A percentile compares a stretch with the other conserved stretches of the same genome.
These are phyloP conservation scores for Salvator merianae DNA, from an alignment of 2,113 vertebrate genomes.

Conservation along the genomic window DNA sequence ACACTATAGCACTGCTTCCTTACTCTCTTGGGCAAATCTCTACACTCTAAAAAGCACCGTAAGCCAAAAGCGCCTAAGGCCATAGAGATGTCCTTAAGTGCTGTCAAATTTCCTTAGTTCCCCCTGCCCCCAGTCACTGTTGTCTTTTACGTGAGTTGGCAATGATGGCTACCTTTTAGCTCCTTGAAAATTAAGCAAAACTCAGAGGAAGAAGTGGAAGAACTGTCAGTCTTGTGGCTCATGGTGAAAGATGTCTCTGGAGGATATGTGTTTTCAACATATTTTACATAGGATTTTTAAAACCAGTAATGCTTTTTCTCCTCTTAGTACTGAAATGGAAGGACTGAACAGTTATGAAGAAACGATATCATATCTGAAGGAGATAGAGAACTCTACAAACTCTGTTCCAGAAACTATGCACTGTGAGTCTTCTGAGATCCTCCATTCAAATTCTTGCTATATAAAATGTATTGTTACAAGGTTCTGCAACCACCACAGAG, in stretches of 20 bases:
- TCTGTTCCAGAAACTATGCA: conserved; percentile 59
- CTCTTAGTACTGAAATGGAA: conserved; percentile 68
- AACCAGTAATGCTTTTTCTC: conserved; percentile 5
- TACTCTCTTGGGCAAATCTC: too few relatives aligned
- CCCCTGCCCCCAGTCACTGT: too few relatives aligned
- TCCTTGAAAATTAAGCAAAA: too few relatives aligned
- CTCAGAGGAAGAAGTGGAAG: too few relatives aligned
- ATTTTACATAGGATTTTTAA: neutral
- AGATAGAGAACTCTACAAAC: conserved; percentile 57
- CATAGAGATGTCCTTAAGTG: too few relatives aligned
- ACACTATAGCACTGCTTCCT: too few relatives aligned
- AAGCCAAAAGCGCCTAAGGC: too few relatives aligned
- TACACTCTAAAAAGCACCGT: too few relatives aligned
- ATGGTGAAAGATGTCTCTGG: neutral
- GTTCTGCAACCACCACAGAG: neutral
- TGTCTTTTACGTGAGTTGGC: too few relatives aligned
- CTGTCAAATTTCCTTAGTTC: too few relatives aligned
- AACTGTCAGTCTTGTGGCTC: too few relatives aligned
- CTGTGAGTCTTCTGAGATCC: conserved; percentile 40
- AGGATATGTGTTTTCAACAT: neutral
- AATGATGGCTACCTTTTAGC: too few relatives aligned
- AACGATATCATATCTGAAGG: conserved; percentile 58
- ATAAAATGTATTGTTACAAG: conserved; percentile 6
- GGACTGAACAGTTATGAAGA: conserved; percentile 68
- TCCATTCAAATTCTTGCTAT: conserved; percentile 34